Evolutionary conservation across 2,113 vertebrate species (phyloP).

Genomic region (Phocoena phocoena): DNA sequence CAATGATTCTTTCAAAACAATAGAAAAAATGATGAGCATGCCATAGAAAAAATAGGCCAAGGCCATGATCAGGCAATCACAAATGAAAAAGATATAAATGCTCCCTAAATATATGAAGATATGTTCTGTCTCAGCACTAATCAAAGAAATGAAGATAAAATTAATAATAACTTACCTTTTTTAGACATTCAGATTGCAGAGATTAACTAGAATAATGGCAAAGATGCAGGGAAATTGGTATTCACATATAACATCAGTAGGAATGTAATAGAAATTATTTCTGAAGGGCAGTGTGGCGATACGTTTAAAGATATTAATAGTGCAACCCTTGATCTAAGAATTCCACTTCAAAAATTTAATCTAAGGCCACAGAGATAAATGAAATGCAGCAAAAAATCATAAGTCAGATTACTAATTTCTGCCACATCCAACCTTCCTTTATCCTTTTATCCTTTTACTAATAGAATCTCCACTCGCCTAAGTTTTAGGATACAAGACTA

Average conservation of each 20-base stretch:
- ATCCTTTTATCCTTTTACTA: not conserved
- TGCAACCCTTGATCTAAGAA: not conserved
- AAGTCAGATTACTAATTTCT: not conserved
- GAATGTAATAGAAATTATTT: not conserved
- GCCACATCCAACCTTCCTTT: not conserved
- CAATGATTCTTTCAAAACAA: not conserved
- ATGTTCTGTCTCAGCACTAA: not conserved
- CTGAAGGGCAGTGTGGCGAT: not conserved
- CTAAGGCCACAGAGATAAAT: not conserved
- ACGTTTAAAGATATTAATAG: not conserved
- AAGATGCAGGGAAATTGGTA: not conserved
- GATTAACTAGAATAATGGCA: not conserved
- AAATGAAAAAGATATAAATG: not conserved
- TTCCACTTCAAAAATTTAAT: not conserved
- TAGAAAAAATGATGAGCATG: not conserved
- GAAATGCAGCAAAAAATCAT: not conserved
- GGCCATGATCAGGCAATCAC: not conserved
- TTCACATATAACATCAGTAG: not conserved
- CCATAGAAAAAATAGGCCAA: not conserved
- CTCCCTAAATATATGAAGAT: not conserved
- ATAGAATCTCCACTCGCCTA: not conserved
- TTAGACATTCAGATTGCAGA: not conserved
- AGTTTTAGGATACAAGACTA: not conserved
- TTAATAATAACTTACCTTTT: not conserved
- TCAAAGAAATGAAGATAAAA: constrained; percentile 22